phyloP scores from a whole-genome alignment of 2,888 invertebrate species.

The Platycheirus albimanus region DNA sequence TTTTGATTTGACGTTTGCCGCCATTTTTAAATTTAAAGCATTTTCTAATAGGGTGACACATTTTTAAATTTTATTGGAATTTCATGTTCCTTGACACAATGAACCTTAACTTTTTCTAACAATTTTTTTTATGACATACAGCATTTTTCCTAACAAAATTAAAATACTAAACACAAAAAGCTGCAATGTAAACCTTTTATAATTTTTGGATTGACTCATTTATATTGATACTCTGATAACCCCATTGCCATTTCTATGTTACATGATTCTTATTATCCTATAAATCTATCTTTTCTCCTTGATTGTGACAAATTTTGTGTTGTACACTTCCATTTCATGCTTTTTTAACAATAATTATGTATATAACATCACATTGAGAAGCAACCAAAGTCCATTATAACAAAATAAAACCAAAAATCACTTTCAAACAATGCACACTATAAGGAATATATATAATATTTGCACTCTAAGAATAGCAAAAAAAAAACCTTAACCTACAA shows the following conservation, averaged over 20 bases:
- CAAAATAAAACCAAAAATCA: slow-evolving; percentile 27
- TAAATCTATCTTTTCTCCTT: slow-evolving; percentile 45
- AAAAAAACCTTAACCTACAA: slow-evolving; percentile 19
- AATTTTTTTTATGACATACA: too few relatives aligned
- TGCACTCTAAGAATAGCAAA: too few relatives aligned
- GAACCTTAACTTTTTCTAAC: too few relatives aligned
- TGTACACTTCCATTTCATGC: slow-evolving; percentile 43
- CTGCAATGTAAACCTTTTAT: too few relatives aligned
- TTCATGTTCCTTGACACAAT: too few relatives aligned
- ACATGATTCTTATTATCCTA: neutral
- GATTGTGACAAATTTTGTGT: slow-evolving; percentile 61
- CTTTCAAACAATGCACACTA: slow-evolving; percentile 51
- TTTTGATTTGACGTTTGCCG: too few relatives aligned
- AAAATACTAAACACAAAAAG: too few relatives aligned
- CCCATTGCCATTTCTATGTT: slow-evolving; percentile 26
- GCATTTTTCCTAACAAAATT: too few relatives aligned
- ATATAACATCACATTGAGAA: slow-evolving; percentile 12
- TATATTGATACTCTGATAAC: neutral
- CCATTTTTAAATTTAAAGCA: too few relatives aligned
- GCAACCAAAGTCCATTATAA: slow-evolving; percentile 28
- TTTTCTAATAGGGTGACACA: too few relatives aligned
- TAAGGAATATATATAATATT: slow-evolving; percentile 29
- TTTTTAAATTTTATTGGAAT: too few relatives aligned
- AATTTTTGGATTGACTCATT: too few relatives aligned
- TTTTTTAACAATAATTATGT: slow-evolving; percentile 22